Evolutionary conservation across 1,140 invertebrate species (phyloP), one percentile per base, ranked within the genome.

Genomic region (Aphis craccivora): DNA sequence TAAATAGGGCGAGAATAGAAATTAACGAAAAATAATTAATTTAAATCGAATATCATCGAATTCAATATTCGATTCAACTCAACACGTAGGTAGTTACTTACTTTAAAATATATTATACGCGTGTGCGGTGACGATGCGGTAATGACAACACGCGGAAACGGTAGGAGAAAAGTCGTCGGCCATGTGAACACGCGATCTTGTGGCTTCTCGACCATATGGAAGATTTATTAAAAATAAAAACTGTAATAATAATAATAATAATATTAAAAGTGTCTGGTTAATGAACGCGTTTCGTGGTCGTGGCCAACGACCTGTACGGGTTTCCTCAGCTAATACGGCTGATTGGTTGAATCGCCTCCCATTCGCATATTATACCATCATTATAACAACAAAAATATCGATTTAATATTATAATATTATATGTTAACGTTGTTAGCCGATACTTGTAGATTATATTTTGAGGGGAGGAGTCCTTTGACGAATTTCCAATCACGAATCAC

Each of bases 151-250:
- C 14, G 14, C 60, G 60, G 7, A 20, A 60, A 90, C 88, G 35
- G 88, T 45, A 90, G n/a, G 35, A 51, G 88, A 22, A 22, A 55
- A 51, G 14, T 25, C 25, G 23, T 8, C 83, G 35, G 30, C n/a
- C 60, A 90, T 67, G 35, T 90, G 89, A 55, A 55, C 89, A 90
- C 89, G 89, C 37, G 53, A 90, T 90, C 55, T 90, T 67, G 89
- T 30, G 53, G 35, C 60, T 48, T 76, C 60, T 76, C 90, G 30
- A 22, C 37, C 25, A 48, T 76, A n/a, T 76, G 90, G 60, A 35
- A 35, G 25, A 48, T 91, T 91, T 43, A n/a, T 67, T 18, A 43
- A 67, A 40, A 30, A 67, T 14, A 90, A 67, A 91, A 76, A 76
- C 25, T n/a, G 37, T 18, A 90, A 18, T 60, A 67, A 90, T 90